phyloP scores from a whole-genome alignment of 2,113 vertebrate species.

The Vicugna pacos region DNA sequence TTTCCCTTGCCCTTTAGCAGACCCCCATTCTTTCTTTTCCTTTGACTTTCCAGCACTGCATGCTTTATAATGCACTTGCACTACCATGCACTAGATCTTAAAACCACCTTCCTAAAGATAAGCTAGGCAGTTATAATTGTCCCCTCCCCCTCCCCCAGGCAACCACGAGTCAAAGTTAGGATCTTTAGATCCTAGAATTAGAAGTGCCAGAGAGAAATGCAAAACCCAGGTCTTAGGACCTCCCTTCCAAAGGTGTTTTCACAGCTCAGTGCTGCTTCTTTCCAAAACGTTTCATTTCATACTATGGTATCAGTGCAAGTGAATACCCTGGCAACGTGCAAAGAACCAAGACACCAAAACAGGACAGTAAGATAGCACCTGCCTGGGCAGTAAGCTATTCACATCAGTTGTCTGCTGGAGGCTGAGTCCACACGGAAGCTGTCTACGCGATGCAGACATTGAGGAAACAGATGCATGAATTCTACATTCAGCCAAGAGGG shows the following conservation, averaged over 20 bases:
- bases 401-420: background rate
- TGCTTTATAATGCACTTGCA: background rate
- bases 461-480: background rate
- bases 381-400: background rate
- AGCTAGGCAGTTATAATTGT: background rate
- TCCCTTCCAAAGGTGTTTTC: background rate
- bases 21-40: background rate
- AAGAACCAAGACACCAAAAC: background rate
- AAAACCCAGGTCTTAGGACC: background rate
- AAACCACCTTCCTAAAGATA: background rate
- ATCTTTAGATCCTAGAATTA: background rate
- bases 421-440: background rate
- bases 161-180: background rate
- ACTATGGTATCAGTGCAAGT: background rate
- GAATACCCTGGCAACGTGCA: background rate
- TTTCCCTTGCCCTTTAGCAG: background rate
- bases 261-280: background rate
- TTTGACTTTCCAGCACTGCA: background rate
- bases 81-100: background rate
- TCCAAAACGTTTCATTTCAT: background rate
- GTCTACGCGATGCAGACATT: background rate
- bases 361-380: background rate
- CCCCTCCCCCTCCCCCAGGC: background rate
- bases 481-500: background rate
- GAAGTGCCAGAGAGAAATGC: background rate